These are phyloP conservation scores for Drosophila neotestacea DNA, from an alignment of 2,888 invertebrate genomes.

Conservation along the genomic window DNA sequence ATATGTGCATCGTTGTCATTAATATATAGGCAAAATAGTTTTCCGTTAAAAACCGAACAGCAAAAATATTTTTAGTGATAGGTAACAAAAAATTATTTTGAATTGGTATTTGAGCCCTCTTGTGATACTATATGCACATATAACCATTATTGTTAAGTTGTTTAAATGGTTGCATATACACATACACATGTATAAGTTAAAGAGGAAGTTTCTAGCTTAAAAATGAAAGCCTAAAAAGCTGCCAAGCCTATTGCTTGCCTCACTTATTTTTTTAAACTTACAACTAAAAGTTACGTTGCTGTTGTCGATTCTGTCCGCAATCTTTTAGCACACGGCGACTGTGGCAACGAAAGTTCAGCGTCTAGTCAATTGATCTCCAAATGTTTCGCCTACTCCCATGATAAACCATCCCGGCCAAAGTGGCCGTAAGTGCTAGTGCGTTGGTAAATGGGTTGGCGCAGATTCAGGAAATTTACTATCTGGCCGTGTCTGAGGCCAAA, in stretches of 20 bases:
- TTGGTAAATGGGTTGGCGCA: constrained; percentile 98
- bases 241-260: constrained; percentile 38
- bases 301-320: constrained; percentile 58
- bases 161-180: constrained; percentile 42
- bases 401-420: constrained; percentile 98
- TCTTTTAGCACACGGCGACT: constrained; percentile 83
- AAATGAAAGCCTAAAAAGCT: constrained; percentile 46
- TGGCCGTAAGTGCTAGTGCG: constrained; percentile 99
- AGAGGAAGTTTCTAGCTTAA: constrained; percentile 38
- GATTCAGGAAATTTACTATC: constrained; percentile 98
- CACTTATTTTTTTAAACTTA: constrained; percentile 48
- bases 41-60: constrained; percentile 27
- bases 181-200: constrained; percentile 42
- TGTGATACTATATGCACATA: constrained; percentile 23
- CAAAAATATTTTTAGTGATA: constrained; percentile 26
- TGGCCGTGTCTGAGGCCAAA: constrained; percentile 98
- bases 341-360: constrained; percentile 56
- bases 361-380: constrained; percentile 84
- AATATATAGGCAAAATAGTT: constrained; percentile 24
- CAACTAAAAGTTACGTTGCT: constrained; percentile 71
- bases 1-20: constrained; percentile 34
- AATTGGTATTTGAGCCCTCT: constrained; percentile 24
- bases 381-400: constrained; percentile 97
- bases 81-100: constrained; percentile 28
- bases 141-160: constrained; percentile 35